phyloP scores from a whole-genome alignment of 2,113 vertebrate species.

The Marcusenius ussheri region DNA sequence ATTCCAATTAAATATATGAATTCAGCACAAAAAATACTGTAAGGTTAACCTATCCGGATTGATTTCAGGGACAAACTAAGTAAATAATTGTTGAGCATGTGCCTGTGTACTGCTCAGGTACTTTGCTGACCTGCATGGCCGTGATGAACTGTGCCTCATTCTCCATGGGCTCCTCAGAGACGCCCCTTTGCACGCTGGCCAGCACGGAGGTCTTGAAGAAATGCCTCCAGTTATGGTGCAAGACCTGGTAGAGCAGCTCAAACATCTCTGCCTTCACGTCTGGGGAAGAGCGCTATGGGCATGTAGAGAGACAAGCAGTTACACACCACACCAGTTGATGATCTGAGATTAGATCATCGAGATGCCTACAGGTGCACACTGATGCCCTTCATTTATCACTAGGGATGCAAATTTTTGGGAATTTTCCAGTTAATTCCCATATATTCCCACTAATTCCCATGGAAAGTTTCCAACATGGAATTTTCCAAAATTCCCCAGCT shows the following conservation, averaged over 20 bases:
- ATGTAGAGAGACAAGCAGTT: constrained; percentile 1
- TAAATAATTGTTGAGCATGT: neutral
- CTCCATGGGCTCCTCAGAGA: constrained; percentile 85
- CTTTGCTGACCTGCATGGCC: constrained; percentile 84
- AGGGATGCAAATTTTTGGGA: no score
- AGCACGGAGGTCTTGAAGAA: constrained; percentile 92
- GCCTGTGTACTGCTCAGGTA: neutral
- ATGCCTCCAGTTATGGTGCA: constrained; percentile 97
- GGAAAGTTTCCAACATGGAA: no score
- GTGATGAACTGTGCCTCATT: constrained; percentile 90
- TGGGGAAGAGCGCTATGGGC: constrained; percentile 78
- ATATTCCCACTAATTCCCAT: no score
- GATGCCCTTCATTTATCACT: neutral
- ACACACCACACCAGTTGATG: neutral
- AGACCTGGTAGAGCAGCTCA: constrained; percentile 88
- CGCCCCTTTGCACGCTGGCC: constrained; percentile 81
- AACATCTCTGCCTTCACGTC: constrained; percentile 94
- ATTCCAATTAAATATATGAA: neutral
- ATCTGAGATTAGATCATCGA: neutral
- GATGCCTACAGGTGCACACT: neutral
- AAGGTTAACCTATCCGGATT: neutral
- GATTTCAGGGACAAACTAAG: neutral
- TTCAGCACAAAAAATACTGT: neutral
- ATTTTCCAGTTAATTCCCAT: no score
- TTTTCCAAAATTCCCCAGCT: no score